phyloP scores from a whole-genome alignment of 2,888 invertebrate genomes.

The Amiota minor region DNA sequence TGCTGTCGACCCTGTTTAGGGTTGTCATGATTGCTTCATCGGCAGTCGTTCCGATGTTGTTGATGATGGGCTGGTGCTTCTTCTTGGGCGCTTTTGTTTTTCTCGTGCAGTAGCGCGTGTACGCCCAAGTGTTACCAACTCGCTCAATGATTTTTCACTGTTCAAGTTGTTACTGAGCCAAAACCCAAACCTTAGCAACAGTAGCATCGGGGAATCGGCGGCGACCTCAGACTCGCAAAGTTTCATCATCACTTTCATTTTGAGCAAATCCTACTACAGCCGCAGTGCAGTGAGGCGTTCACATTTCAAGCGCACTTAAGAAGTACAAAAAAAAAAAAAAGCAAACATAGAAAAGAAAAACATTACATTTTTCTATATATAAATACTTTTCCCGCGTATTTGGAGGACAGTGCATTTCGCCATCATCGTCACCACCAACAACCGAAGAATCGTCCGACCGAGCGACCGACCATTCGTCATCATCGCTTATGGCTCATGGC shows the following conservation, averaged over 20 bases:
- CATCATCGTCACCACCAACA: slow-evolving; percentile 4
- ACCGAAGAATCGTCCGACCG: not conserved
- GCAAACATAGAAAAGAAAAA: too few species aligned
- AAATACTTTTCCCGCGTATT: not conserved
- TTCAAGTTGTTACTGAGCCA: slow-evolving; percentile 52
- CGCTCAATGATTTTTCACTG: slow-evolving; percentile 54
- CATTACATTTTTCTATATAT: too few species aligned
- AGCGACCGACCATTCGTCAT: not conserved
- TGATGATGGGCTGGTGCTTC: slow-evolving; percentile 1
- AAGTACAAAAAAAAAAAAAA: slow-evolving; percentile 44
- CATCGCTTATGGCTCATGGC: slow-evolving; percentile 35
- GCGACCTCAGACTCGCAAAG: slow-evolving; percentile 7
- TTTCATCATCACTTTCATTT: not conserved
- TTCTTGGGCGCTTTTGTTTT: slow-evolving; percentile 35
- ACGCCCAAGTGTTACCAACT: slow-evolving; percentile 62
- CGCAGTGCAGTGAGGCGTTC: slow-evolving; percentile 55
- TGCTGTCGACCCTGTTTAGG: slow-evolving; percentile 12
- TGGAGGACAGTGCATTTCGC: slow-evolving; percentile 24
- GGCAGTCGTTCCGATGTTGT: slow-evolving; percentile 23
- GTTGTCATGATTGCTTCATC: not conserved
- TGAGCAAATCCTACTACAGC: slow-evolving; percentile 29
- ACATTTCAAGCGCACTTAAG: slow-evolving; percentile 58
- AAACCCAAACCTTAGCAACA: not conserved
- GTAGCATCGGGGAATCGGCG: not conserved
- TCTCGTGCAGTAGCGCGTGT: slow-evolving; percentile 15